Conservation (phyloP, 2,797 vertebrate genomes). For the Erithacus rubecula region DNA sequence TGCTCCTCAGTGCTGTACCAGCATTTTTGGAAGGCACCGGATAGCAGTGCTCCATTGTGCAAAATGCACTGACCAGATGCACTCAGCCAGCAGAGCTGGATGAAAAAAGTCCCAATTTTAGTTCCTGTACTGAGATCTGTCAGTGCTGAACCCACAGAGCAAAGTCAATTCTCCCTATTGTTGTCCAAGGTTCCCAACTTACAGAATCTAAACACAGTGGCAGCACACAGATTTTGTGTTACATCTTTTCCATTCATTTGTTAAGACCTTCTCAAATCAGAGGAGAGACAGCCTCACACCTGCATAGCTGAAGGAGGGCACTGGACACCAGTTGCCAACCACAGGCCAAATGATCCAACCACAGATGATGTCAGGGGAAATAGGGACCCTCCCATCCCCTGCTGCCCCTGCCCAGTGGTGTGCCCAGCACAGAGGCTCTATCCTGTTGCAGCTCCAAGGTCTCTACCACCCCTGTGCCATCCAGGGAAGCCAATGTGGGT, state of each 20-base stretch:
- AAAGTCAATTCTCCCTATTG: not conserved
- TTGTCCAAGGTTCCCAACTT: not conserved
- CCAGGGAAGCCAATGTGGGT: fast-evolving
- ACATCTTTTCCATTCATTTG: not conserved
- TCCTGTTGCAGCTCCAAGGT: not conserved
- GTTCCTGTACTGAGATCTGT: not conserved
- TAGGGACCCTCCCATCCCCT: not conserved
- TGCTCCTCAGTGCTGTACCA: not conserved
- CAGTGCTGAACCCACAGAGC: not conserved
- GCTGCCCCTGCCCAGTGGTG: not conserved
- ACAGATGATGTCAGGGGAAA: not conserved
- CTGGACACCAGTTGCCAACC: not conserved
- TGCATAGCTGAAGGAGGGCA: not conserved
- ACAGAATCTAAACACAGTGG: not conserved
- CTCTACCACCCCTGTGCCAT: not conserved
- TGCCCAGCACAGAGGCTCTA: not conserved
- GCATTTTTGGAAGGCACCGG: not conserved
- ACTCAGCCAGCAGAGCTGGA: not conserved
- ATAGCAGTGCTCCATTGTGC: not conserved
- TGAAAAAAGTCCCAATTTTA: not conserved
- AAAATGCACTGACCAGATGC: not conserved
- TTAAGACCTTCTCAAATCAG: not conserved
- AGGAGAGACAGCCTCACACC: not conserved
- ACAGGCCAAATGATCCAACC: not conserved
- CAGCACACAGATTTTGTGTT: not conserved